Percentiles rank a stretch among this genome's conserved stretches.
Conservation (phyloP, 2,797 vertebrate genomes). For the Picus viridis region DNA sequence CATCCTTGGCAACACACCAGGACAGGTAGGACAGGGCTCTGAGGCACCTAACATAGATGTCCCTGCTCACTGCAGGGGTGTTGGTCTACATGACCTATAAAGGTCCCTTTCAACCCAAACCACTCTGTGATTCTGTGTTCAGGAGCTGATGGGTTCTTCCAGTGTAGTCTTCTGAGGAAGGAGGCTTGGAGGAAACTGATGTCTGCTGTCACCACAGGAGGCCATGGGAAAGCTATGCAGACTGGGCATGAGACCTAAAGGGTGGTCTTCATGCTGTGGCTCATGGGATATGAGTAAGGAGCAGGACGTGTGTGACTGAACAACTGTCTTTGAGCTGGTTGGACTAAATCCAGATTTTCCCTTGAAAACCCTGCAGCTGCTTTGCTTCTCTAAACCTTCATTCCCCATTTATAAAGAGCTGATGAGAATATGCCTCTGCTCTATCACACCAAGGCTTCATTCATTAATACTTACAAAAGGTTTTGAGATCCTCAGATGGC, state of each 20-base stretch:
- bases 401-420: slow-evolving; percentile 17
- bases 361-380: not conserved
- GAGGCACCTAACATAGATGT: not conserved
- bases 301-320: rapidly evolving
- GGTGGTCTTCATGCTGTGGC: not conserved
- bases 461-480: slow-evolving; percentile 61
- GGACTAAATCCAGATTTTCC: not conserved
- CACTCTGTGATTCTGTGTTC: no score
- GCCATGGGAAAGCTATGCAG: not conserved
- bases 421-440: slow-evolving; percentile 15
- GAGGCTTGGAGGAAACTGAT: not conserved
- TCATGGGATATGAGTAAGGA: rapidly evolving
- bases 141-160: no score
- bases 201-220: not conserved
- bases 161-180: not conserved
- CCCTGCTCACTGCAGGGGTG: not conserved
- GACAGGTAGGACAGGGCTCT: not conserved
- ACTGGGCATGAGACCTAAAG: not conserved
- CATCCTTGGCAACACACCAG: not conserved
- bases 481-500: slow-evolving; percentile 62
- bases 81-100: not conserved
- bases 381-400: not conserved
- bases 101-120: no score
- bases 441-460: not conserved
- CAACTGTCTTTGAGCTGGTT: not conserved